Evolutionary conservation across 2,113 vertebrate genomes (phyloP).

Genomic region (Zootoca vivipara): DNA sequence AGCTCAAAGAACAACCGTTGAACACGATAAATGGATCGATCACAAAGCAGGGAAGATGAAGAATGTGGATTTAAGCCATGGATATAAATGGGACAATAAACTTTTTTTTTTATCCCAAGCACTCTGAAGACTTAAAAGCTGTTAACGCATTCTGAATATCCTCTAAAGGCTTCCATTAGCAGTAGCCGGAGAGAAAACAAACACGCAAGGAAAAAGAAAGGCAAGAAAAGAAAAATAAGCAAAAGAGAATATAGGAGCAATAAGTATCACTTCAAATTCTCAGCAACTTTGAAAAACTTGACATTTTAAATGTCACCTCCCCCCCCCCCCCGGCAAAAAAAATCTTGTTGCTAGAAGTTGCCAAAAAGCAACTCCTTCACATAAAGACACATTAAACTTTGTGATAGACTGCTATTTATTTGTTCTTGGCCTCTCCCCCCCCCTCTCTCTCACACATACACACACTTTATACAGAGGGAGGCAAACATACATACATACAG

Average conservation of each 20-base stretch:
- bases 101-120: background rate
- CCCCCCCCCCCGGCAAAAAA: fast-evolving
- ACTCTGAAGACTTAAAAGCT: background rate
- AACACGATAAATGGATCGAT: background rate
- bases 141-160: background rate
- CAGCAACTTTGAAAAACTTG: conserved; percentile 22
- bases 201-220: background rate
- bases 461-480: background rate
- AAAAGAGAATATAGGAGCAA: conserved; percentile 16
- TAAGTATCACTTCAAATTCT: conserved; percentile 5
- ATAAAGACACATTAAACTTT: conserved; percentile 29
- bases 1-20: background rate
- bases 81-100: background rate
- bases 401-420: background rate
- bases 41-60: background rate
- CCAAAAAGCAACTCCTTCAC: conserved; percentile 21
- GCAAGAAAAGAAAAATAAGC: background rate
- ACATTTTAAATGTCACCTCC: background rate
- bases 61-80: background rate
- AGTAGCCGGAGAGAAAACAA: background rate
- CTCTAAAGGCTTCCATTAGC: conserved; percentile 4
- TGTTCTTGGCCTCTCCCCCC: background rate
- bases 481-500: background rate
- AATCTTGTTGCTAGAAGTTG: background rate
- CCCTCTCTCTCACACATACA: background rate